These are phyloP conservation scores for Euzophera pinguis DNA, from an alignment of 2,888 invertebrate genomes.

Conservation along the genomic window DNA sequence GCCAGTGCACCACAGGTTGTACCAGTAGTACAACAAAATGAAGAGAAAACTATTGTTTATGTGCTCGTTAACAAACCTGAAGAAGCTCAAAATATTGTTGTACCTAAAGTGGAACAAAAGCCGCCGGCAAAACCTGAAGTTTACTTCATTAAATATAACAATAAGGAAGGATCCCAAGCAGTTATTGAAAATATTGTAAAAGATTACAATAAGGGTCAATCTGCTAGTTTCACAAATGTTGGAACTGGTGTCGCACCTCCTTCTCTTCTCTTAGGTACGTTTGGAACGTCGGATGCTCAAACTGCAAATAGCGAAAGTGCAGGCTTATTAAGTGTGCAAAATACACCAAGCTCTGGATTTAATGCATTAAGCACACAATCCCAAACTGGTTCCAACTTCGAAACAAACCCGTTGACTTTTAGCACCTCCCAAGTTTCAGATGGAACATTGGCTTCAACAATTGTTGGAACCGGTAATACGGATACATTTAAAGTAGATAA, in stretches of 20 bases:
- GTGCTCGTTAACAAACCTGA: conserved; percentile 88
- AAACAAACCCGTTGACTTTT: background rate
- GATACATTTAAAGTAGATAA: background rate
- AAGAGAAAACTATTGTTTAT: conserved; percentile 88
- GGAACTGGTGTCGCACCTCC: conserved; percentile 9
- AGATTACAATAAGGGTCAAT: conserved; percentile 48
- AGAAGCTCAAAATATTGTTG: conserved; percentile 82
- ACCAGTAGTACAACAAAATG: conserved; percentile 83
- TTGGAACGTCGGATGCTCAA: background rate
- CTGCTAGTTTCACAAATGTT: conserved; percentile 20
- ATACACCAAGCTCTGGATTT: conserved; percentile 3
- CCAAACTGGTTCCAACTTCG: background rate
- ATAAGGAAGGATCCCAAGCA: conserved; percentile 76
- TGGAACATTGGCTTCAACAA: background rate
- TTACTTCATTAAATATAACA: conserved; percentile 88
- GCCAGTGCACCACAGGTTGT: conserved; percentile 83
- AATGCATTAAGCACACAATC: background rate
- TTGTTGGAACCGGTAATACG: background rate
- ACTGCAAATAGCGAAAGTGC: background rate
- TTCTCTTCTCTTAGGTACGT: background rate
- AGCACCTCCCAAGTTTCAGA: background rate
- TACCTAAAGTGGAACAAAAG: conserved; percentile 84
- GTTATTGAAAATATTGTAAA: conserved; percentile 68
- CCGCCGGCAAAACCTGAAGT: conserved; percentile 88
- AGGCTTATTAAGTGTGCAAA: background rate